These are phyloP conservation scores for Cybosia mesomella DNA, from an alignment of 2,888 invertebrate genomes.

Conservation along the genomic window DNA sequence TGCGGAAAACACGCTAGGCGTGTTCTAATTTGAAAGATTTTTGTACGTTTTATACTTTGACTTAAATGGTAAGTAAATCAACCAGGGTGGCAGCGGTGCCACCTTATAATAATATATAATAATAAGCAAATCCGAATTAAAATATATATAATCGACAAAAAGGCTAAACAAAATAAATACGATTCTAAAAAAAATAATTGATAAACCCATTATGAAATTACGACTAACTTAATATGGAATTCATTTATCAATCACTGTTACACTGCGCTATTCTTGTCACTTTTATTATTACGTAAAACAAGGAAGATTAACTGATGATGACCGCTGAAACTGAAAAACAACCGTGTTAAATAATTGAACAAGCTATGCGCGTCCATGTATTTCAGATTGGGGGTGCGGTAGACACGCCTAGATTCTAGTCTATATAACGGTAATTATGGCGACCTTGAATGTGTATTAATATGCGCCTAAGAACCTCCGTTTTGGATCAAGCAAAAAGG, in stretches of 20 bases:
- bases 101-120: neutral
- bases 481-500: neutral
- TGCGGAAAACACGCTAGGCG: neutral
- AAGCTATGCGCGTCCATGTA: neutral
- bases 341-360: neutral
- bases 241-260: neutral
- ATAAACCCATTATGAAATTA: neutral
- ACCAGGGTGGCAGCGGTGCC: neutral
- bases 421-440: too few species aligned
- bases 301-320: neutral
- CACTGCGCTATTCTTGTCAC: neutral
- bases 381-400: neutral
- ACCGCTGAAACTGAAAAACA: neutral
- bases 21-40: neutral
- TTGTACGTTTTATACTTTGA: neutral
- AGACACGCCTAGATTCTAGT: constrained; percentile 1
- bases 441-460: neutral
- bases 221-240: neutral
- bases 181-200: neutral
- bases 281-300: neutral
- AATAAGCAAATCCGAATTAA: neutral
- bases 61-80: too few species aligned
- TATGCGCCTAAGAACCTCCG: neutral
- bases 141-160: neutral
- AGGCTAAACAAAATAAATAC: neutral